phyloP scores from a whole-genome alignment of 35 echinoderm and acorn worm genomes.

The Apostichopus japonicus region DNA sequence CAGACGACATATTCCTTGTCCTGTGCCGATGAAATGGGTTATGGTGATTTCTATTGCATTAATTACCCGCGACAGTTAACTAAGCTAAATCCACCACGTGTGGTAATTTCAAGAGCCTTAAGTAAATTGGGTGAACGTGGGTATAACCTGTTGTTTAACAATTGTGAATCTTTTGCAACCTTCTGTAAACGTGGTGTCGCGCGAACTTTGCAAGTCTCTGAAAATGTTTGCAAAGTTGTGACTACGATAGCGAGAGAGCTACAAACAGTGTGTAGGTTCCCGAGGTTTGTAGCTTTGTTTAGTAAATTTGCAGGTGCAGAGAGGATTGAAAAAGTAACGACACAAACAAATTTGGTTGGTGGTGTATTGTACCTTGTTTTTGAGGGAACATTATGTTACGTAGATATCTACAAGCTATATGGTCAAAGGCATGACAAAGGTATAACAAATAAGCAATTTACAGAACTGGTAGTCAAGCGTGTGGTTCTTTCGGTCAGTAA shows the following conservation, averaged over 20 bases:
- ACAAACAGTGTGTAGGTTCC: background rate
- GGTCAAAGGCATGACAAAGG: background rate
- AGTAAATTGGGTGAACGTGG: background rate
- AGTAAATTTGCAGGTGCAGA: background rate
- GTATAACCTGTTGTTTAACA: constrained; percentile 2
- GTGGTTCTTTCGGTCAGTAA: background rate
- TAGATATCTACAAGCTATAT: constrained; percentile 25
- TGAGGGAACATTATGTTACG: background rate
- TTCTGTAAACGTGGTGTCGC: constrained; percentile 9
- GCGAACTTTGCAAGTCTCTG: background rate
- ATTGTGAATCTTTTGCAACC: constrained; percentile 41
- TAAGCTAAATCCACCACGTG: background rate
- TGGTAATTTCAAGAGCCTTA: background rate
- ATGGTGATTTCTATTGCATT: constrained; percentile 18
- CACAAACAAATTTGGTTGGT: background rate
- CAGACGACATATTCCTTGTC: background rate
- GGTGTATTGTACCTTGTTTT: background rate
- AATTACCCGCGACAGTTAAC: background rate
- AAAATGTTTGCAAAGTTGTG: background rate
- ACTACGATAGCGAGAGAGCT: background rate
- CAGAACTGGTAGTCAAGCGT: background rate
- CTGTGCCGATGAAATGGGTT: background rate
- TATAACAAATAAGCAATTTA: background rate
- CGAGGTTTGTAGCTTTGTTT: background rate
- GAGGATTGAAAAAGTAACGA: background rate